A percentile compares a stretch with the other conserved stretches of the same genome.
Evolutionary conservation across 2,888 invertebrate genomes (phyloP).

Genomic region (Argyra leucocephala): DNA sequence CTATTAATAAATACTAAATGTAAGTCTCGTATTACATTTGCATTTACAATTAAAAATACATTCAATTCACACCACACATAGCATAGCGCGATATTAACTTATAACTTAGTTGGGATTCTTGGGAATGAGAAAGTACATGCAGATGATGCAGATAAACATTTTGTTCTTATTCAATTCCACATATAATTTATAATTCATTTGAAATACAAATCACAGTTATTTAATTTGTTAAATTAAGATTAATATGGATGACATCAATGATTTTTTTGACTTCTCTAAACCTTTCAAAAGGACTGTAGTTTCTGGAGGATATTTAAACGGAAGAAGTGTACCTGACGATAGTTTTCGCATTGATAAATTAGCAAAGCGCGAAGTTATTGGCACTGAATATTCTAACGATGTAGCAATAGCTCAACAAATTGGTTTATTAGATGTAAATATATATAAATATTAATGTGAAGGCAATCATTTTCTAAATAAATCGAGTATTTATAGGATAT

Average conservation of each 20-base stretch:
- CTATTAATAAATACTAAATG: too few relatives aligned
- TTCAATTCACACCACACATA: too few relatives aligned
- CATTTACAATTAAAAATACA: too few relatives aligned
- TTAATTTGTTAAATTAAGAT: too few relatives aligned
- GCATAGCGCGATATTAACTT: too few relatives aligned
- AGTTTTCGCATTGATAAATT: slow-evolving; percentile 24
- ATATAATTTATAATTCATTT: too few relatives aligned
- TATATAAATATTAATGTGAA: not conserved
- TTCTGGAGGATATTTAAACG: slow-evolving; percentile 28
- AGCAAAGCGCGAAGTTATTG: slow-evolving; percentile 31
- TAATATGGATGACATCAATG: slow-evolving; percentile 36
- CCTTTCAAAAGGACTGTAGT: slow-evolving; percentile 31
- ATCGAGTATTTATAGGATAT: not conserved
- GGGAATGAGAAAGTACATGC: too few relatives aligned
- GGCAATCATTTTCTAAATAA: not conserved
- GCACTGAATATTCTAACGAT: slow-evolving; percentile 31
- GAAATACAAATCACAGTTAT: too few relatives aligned
- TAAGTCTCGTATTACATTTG: too few relatives aligned
- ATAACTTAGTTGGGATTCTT: too few relatives aligned
- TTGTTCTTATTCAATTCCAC: too few relatives aligned
- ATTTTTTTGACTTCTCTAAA: slow-evolving; percentile 40
- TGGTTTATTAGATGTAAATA: slow-evolving; percentile 31
- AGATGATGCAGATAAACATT: too few relatives aligned
- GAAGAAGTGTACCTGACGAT: slow-evolving; percentile 21
- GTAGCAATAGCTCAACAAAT: slow-evolving; percentile 29